A percentile compares a stretch with the other conserved stretches of the same genome.
Evolutionary conservation across 2,113 vertebrate genomes (phyloP).

Genomic region (Chrysochloris asiatica): DNA sequence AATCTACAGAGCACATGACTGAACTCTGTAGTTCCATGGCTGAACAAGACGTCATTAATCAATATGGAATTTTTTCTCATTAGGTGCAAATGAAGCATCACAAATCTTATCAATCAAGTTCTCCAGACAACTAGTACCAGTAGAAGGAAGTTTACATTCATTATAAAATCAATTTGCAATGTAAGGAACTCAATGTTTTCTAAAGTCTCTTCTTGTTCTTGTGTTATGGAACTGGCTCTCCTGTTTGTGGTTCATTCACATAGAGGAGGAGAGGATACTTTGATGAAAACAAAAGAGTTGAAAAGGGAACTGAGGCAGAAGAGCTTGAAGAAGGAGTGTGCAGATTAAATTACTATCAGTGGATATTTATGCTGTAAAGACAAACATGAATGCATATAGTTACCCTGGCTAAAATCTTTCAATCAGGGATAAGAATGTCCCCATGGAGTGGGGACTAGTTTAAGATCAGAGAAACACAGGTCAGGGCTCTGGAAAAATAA

Average conservation of each 20-base stretch:
- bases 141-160: background rate
- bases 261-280: background rate
- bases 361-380: background rate
- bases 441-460: background rate
- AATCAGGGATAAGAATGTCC: background rate
- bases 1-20: no score
- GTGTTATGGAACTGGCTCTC: background rate
- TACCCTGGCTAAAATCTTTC: background rate
- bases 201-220: background rate
- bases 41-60: no score
- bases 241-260: background rate
- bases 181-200: background rate
- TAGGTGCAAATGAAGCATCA: no score
- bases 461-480: background rate
- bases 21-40: no score
- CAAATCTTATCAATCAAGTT: background rate
- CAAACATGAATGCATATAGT: background rate
- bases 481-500: background rate
- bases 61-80: no score
- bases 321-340: fast-evolving
- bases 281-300: background rate
- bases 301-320: background rate
- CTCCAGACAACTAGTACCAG: background rate
- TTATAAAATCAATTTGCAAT: background rate
- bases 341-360: background rate